These are phyloP conservation scores for Lepidothrix coronata DNA, from an alignment of 2,113 vertebrate species.

Conservation along the genomic window DNA sequence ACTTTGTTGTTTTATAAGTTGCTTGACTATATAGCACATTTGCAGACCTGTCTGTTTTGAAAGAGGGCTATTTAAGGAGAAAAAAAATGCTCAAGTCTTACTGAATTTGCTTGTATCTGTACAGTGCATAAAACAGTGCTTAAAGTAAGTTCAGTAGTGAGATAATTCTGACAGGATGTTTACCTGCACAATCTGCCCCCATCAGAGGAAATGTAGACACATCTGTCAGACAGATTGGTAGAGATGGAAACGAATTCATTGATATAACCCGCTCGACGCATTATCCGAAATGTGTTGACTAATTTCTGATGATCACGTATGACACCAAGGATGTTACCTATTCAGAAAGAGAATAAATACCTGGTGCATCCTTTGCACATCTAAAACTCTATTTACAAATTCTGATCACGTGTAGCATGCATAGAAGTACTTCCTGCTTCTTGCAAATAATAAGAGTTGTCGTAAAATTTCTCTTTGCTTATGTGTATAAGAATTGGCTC, in stretches of 20 bases:
- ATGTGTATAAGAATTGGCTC: not conserved
- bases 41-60: not conserved
- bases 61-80: not conserved
- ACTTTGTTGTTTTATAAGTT: not conserved
- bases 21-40: not conserved
- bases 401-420: not conserved
- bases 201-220: constrained; percentile 96
- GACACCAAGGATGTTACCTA: constrained; percentile 96
- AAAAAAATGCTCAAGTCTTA: not conserved
- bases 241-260: constrained; percentile 99
- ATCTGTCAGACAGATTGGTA: constrained; percentile 93
- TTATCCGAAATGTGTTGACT: constrained; percentile 91
- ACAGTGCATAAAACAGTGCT: not conserved
- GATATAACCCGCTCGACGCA: constrained; percentile 94
- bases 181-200: constrained; percentile 97
- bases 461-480: not conserved
- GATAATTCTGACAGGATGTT: not conserved
- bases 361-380: not conserved
- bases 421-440: not conserved
- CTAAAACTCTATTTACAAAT: not conserved
- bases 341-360: not conserved
- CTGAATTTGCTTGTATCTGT: not conserved
- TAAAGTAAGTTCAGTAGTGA: not conserved
- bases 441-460: not conserved
- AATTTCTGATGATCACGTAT: constrained; percentile 92